Evolutionary conservation across 2,888 invertebrate species (phyloP), one percentile per base, ranked within the genome.

Genomic region (Timandra comae): DNA sequence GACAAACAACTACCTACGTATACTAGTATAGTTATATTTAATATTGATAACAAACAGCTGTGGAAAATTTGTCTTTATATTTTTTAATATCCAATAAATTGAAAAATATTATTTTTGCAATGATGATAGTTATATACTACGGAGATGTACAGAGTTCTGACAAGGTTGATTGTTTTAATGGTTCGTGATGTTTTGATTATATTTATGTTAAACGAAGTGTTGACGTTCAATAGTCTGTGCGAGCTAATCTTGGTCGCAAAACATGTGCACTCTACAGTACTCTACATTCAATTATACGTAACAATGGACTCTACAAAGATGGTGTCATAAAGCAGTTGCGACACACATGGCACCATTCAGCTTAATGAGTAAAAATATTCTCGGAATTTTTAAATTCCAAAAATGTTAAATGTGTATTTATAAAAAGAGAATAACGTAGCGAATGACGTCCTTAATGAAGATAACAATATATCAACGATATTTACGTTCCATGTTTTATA

Each of bases 361-460:
- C 16, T 6, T 16, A 16, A 16, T 16, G 6, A 16, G 16, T 6
- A 5, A 16, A 16, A 16, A 16, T 55, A 39, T 32, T 40, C 30
- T 27, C 6, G 7, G 16, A 12, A 13, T 2, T 3, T 16, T 12
- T n/a, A n/a, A n/a, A n/a, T n/a, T n/a, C n/a, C n/a, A n/a, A n/a
- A n/a, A n/a, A n/a, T 12, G 25, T 7, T n/a, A n/a, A 12, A 12
- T n/a, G n/a, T n/a, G 36, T n/a, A n/a, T 49, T 56, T 63, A 54
- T 53, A 58, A 46, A 65, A 60, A 53, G 49, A 49, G 52, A 48
- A 57, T 54, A n/a, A 52, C 47, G 56, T 63, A 57, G 52, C 46
- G 41, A 77, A 77, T 77, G 77, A 76, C 63, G 53, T 46, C 39
- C 33, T 36, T 29, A 47, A 57, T 57, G 57, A 52, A 58, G 64